Percentiles rank a stretch among this genome's conserved stretches.
phyloP scores from a whole-genome alignment of 2,797 vertebrate genomes.

The Epinephelus malabaricus region DNA sequence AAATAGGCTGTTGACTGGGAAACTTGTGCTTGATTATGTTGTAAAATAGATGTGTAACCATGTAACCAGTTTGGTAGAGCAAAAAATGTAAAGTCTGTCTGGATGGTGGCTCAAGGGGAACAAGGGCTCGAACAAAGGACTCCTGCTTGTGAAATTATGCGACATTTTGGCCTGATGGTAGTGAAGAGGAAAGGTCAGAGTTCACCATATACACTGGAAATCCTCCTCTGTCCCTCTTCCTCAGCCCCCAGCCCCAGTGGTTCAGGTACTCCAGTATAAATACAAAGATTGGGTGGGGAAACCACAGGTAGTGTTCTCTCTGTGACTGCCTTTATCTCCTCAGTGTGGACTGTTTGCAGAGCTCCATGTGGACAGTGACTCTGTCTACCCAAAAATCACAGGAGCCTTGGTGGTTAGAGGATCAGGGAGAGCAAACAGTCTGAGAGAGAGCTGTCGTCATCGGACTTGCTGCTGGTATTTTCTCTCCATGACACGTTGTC shows the following conservation, averaged over 20 bases:
- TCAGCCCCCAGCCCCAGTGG: neutral
- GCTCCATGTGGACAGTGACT: conserved; percentile 8
- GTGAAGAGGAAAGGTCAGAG: no score
- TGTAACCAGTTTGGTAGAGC: no score
- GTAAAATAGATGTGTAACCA: no score
- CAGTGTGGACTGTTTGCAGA: conserved; percentile 29
- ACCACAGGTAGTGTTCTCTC: neutral
- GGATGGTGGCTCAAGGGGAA: no score
- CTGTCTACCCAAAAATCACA: conserved; percentile 17
- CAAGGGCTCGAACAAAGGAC: no score
- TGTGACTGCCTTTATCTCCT: neutral
- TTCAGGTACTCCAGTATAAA: neutral
- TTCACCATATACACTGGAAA: no score
- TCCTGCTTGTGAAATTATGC: no score
- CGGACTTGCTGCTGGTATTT: conserved; percentile 33
- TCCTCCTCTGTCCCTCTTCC: no score
- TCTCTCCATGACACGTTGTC: neutral
- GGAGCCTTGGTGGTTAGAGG: neutral
- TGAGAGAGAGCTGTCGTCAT: neutral
- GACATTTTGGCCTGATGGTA: no score
- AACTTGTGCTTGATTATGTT: no score
- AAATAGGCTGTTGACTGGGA: no score
- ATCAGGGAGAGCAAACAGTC: conserved; percentile 35
- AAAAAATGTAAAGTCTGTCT: no score
- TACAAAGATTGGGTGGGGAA: neutral